Conservation (phyloP, 1,140 invertebrate genomes). For the Brachionus rubens region DNA sequence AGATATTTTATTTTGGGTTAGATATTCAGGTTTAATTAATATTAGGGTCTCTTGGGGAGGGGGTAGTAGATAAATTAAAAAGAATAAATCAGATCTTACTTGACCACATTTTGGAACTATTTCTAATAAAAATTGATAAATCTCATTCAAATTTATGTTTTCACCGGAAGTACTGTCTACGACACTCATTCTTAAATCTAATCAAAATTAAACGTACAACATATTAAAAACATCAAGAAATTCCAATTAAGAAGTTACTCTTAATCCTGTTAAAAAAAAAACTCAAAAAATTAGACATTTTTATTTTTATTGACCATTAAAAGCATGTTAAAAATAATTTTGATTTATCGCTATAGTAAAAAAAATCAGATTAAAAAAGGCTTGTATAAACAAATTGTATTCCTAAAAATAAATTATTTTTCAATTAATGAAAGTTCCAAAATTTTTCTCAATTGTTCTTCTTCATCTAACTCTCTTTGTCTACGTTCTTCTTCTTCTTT, state of each 20-base stretch:
- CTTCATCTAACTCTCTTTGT: constrained; percentile 23
- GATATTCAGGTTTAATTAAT: too few species aligned
- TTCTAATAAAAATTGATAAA: constrained; percentile 28
- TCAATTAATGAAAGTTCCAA: constrained; percentile 32
- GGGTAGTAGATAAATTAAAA: neutral
- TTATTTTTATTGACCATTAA: too few species aligned
- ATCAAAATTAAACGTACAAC: neutral
- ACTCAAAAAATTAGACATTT: too few species aligned
- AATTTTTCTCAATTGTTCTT: constrained; percentile 40
- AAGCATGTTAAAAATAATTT: too few species aligned
- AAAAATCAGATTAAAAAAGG: too few species aligned
- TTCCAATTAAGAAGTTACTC: neutral
- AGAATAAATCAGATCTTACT: neutral
- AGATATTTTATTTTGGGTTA: too few species aligned
- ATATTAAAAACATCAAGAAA: neutral
- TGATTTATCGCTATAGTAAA: too few species aligned
- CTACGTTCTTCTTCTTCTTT: constrained; percentile 10
- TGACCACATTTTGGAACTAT: constrained; percentile 45
- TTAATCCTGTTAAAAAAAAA: constrained; percentile 6
- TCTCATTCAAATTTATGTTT: constrained; percentile 38
- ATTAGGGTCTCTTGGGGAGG: too few species aligned
- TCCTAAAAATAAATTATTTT: neutral
- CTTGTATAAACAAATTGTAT: neutral
- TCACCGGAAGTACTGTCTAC: neutral
- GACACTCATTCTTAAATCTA: neutral